Evolutionary conservation across 2,113 vertebrate species (phyloP), one percentile per base, ranked within the genome.

Genomic region (Poicephalus gulielmi): DNA sequence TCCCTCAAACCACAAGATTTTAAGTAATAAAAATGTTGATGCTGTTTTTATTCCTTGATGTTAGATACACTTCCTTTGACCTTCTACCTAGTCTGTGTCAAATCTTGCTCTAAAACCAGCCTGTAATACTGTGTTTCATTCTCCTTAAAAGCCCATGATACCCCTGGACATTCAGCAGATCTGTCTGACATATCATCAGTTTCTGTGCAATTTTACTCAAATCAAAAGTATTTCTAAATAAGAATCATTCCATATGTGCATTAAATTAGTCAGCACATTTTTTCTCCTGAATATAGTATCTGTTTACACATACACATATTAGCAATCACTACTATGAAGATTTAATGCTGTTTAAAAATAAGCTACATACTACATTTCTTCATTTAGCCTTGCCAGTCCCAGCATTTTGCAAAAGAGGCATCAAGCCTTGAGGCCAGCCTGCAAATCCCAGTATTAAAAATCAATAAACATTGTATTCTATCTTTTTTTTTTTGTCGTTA

Each of bases 41-140:
- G 52, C 41, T 94, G 35, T 0, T 94, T 86, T 94, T 76, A 62
- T 82, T 78, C 62, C n/a, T 75, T 57, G 50, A 39, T 55, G 27
- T 70, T 86, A 86, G 55, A 83, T 71, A 47, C 30, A 81, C 83
- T 94, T 60, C 55, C 17, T 7, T 5, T 94, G 94, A 95, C 94
- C 90, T 96, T 83, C 83, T 86, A 49, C 69, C 66, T 86, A 75
- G 39, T 57, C 62, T 82, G 43, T 59, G 35, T 78, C 69, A 71
- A 69, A 92, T 63, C 66, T 86, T 78, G 47, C 55, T 86, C 85
- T 96, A 92, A 93, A 93, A 93, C 2, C 76, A 91, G 83, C 52
- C 44, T 37, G 44, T 41, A 55, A 55, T 81, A 68, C n/a, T 84
- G 30, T 71, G 77, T 92, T 94, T 90, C 71, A 63, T 87, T 85